A percentile compares a stretch with the other conserved stretches of the same genome.
These are phyloP conservation scores for Aldabrachelys gigantea DNA, from an alignment of 2,113 vertebrate species.

Conservation along the genomic window DNA sequence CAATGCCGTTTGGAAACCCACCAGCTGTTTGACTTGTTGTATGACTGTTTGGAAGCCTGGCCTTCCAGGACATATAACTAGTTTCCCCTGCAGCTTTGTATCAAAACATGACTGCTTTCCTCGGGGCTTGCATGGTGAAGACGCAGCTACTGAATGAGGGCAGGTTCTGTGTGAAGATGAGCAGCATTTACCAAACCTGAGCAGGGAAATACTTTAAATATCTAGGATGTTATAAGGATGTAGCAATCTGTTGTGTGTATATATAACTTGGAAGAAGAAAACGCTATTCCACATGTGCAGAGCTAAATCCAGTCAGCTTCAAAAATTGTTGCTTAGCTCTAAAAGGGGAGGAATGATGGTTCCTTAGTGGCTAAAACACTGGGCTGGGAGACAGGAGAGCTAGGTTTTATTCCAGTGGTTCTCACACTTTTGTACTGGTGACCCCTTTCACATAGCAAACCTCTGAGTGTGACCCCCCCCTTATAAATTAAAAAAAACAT, in stretches of 20 bases:
- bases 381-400: constrained; percentile 6
- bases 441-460: too few relatives aligned
- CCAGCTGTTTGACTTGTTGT: neutral
- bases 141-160: neutral
- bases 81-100: neutral
- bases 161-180: neutral
- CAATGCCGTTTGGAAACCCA: neutral
- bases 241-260: neutral
- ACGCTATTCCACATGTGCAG: neutral
- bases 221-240: neutral
- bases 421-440: too few relatives aligned
- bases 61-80: neutral
- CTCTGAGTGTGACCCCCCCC: too few relatives aligned
- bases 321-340: neutral
- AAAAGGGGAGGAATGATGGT: constrained; percentile 19
- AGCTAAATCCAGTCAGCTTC: neutral
- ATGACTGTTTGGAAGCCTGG: neutral
- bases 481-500: too few relatives aligned
- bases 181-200: neutral
- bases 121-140: neutral
- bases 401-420: neutral
- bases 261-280: too few relatives aligned
- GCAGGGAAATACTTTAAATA: neutral
- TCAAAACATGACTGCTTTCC: neutral
- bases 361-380: neutral